These are phyloP conservation scores for Enteromius argenteus DNA, from an alignment of 2,797 vertebrate species.

Conservation along the genomic window DNA sequence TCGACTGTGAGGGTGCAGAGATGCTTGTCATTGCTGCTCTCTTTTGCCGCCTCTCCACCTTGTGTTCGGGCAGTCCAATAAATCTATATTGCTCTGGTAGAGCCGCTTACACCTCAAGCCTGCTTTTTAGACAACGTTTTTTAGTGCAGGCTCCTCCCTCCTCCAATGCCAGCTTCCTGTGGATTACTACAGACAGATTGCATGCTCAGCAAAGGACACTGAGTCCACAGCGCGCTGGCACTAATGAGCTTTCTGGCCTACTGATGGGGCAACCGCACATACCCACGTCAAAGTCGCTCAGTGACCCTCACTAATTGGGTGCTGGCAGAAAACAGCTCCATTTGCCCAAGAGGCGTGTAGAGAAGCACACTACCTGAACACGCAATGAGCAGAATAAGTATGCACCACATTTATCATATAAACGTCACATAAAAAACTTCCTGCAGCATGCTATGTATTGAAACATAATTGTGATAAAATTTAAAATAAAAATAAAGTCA, in stretches of 20 bases:
- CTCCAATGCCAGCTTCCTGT: slow-evolving; percentile 38
- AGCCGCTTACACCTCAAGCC: slow-evolving; percentile 67
- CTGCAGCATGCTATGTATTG: not conserved
- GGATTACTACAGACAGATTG: slow-evolving; percentile 41
- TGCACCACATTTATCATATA: slow-evolving; percentile 1
- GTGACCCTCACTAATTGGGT: slow-evolving; percentile 55
- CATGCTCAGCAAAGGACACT: slow-evolving; percentile 47
- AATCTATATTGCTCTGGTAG: slow-evolving; percentile 72
- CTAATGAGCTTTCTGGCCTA: slow-evolving; percentile 58
- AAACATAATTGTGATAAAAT: no score
- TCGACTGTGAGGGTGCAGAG: slow-evolving; percentile 75
- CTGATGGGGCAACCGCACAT: slow-evolving; percentile 47
- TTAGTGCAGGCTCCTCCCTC: not conserved
- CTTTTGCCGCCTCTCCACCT: slow-evolving; percentile 65
- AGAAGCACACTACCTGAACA: slow-evolving; percentile 35
- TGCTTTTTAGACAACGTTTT: slow-evolving; percentile 57
- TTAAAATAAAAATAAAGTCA: not conserved
- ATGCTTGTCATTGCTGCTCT: slow-evolving; percentile 75
- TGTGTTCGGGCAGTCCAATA: slow-evolving; percentile 67
- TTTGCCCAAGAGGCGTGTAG: slow-evolving; percentile 38
- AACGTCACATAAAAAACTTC: slow-evolving; percentile 1
- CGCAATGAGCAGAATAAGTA: slow-evolving; percentile 7
- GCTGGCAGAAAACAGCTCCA: slow-evolving; percentile 54
- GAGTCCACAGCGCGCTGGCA: slow-evolving; percentile 44
- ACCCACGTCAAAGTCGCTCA: slow-evolving; percentile 44